phyloP scores from a whole-genome alignment of 2,113 vertebrate species.

The Grallaria varia region DNA sequence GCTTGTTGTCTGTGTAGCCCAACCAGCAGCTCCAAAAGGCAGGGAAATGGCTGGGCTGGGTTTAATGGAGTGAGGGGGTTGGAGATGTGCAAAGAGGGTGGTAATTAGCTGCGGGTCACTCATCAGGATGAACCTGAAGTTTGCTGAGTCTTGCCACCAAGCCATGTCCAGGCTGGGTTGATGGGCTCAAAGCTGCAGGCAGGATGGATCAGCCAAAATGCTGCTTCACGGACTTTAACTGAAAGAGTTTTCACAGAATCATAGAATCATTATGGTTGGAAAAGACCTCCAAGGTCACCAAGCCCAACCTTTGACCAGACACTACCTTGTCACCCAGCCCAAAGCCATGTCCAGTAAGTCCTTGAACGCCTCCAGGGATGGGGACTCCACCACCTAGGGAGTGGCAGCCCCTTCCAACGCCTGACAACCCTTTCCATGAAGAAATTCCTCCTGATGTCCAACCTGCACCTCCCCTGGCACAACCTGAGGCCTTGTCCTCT shows the following conservation, averaged over 20 bases:
- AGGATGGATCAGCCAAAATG: not conserved
- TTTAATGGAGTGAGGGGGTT: not conserved
- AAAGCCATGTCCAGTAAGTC: accelerated
- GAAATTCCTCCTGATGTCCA: not conserved
- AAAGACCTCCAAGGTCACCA: not conserved
- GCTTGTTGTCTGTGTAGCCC: not conserved
- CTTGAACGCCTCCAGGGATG: not conserved
- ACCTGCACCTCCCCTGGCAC: not conserved
- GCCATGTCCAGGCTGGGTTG: not conserved
- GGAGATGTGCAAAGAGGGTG: not conserved
- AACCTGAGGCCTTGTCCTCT: not conserved
- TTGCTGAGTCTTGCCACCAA: not conserved
- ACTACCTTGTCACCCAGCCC: not conserved
- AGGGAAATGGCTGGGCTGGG: not conserved
- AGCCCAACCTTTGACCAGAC: not conserved
- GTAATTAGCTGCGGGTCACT: not conserved
- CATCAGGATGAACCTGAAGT: not conserved
- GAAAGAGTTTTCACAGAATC: not conserved
- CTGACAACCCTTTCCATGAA: accelerated
- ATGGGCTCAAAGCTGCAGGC: not conserved
- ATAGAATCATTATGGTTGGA: not conserved
- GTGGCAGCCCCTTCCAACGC: not conserved
- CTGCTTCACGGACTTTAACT: not conserved
- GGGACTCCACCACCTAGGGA: not conserved
- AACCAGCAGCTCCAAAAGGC: not conserved